These are phyloP conservation scores for Heliconius congener DNA, from an alignment of 1,140 invertebrate species.

Conservation along the genomic window DNA sequence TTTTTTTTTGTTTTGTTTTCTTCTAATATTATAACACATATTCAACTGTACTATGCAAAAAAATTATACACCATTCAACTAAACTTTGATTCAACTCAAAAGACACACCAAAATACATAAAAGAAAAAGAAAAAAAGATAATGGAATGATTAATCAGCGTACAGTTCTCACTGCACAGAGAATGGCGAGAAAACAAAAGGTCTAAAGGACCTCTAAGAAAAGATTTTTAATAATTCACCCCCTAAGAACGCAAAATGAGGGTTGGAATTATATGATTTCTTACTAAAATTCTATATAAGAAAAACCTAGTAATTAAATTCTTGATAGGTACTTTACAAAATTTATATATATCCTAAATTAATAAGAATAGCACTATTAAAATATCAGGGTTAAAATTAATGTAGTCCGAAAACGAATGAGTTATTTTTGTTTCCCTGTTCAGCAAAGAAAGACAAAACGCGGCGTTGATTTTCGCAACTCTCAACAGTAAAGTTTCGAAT, in stretches of 20 bases:
- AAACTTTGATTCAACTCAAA: background rate
- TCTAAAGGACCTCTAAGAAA: background rate
- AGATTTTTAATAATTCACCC: background rate
- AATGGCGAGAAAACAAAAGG: background rate
- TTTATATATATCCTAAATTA: no score
- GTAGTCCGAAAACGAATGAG: no score
- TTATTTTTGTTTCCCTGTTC: no score
- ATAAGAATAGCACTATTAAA: no score
- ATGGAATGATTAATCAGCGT: slow-evolving; percentile 8
- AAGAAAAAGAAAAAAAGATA: slow-evolving; percentile 12
- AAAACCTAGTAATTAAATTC: no score
- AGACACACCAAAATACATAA: background rate
- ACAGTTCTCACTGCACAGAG: background rate
- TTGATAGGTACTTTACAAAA: no score
- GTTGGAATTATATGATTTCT: background rate
- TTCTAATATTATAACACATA: background rate
- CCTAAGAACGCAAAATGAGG: background rate
- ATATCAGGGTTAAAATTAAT: no score
- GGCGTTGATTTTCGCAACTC: no score
- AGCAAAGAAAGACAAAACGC: no score
- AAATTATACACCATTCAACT: background rate
- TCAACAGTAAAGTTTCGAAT: no score
- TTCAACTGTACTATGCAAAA: background rate
- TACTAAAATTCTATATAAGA: background rate
- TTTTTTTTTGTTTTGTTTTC: no score